Base-by-base conservation (phyloP, 2,797 vertebrate genomes). In the Dryobates pubescens region DNA sequence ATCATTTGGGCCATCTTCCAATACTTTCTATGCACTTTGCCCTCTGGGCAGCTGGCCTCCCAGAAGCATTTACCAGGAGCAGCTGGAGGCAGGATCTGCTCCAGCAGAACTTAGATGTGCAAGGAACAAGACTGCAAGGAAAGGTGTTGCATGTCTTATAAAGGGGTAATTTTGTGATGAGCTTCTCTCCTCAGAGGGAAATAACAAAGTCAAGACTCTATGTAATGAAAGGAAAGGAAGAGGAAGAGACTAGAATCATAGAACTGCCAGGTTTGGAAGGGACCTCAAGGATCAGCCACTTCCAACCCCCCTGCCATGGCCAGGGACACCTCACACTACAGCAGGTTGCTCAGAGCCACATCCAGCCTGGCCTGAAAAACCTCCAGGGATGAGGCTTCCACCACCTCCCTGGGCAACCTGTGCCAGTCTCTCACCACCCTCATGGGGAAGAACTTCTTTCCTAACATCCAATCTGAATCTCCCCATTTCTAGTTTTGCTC, bases 71-170 rank as follows among this genome's bases (percentile, higher is more conserved):
- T 1, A 1, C 6, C 2, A 32, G 75, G 61, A 62, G 38, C 65
- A 78, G 69, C 58, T 91, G 56, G 58, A 91, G 73, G 79, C 85
- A 72, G 59, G 63, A 78, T 88, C 67, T 83, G 56, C 45, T 92
- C 62, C 70, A 64, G 41, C 6, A 0, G 36, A 71, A 47, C 45
- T 85, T 68, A 77, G 51, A 65, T 38, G 17, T 74, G 32, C 67
- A 41, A 77, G 62, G 80, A 92, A n/a, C 5, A 22, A 32, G 26
- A 62, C 19, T 75, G 67, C 47, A 69, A 67, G n/a, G 45, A 57
- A 57, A 24, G 23, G 20, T 67, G 34, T 51, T 81, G 9, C 32
- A 23, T 67, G 19, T 56, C 26, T 62, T 71, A 67, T 8, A 80
- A 81, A 64, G 5, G 63, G 22, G 43, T 63, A 24, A 30, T 78